These are phyloP conservation scores for Oreochromis spilurus DNA, from an alignment of 2,113 vertebrate species.

Conservation along the genomic window DNA sequence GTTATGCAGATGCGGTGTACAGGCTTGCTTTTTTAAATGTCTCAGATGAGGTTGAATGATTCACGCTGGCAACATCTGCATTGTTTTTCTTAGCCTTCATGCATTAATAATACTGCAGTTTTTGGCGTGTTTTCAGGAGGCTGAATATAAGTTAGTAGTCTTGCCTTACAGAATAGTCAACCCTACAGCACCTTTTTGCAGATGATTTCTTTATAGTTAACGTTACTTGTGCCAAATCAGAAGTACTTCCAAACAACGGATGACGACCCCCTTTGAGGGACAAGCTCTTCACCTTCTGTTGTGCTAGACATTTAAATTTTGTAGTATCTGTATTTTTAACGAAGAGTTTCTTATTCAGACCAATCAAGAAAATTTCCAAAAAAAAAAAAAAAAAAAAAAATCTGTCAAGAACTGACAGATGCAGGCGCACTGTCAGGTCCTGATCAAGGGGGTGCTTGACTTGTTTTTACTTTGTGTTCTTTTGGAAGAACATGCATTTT, in stretches of 20 bases:
- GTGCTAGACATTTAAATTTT: neutral
- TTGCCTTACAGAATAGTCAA: neutral
- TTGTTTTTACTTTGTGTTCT: neutral
- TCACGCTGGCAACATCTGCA: neutral
- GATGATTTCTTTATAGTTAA: neutral
- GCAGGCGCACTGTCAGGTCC: neutral
- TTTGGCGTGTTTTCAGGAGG: neutral
- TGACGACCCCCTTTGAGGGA: neutral
- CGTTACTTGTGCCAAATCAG: neutral
- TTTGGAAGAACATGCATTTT: neutral
- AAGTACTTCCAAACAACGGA: neutral
- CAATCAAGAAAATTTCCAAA: neutral
- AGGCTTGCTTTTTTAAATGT: neutral
- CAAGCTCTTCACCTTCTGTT: neutral
- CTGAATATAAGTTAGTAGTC: neutral
- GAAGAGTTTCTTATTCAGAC: neutral
- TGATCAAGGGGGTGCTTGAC: neutral
- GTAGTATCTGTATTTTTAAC: neutral
- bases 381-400: no score
- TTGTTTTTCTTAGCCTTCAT: neutral
- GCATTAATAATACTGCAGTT: neutral
- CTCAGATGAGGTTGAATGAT: neutral
- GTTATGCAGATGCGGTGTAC: neutral
- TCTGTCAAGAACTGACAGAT: neutral
- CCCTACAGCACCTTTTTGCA: neutral